Percentiles rank a stretch among this genome's conserved stretches.
Conservation (phyloP, 2,797 vertebrate genomes). For the Trichosurus vulpecula region DNA sequence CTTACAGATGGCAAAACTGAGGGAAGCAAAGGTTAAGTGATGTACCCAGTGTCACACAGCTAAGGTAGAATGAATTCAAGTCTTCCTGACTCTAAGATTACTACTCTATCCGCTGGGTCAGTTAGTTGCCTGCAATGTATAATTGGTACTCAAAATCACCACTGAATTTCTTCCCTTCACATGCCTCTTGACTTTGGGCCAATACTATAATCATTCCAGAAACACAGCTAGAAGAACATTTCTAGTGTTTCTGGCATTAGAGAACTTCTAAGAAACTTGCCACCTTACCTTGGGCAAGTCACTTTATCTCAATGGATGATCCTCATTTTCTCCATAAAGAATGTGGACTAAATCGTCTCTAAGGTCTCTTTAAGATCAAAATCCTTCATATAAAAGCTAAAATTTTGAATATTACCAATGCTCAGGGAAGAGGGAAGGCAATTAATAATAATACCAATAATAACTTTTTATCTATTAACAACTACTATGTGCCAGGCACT, state of each 20-base stretch:
- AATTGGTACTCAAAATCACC: background rate
- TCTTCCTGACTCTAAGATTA: background rate
- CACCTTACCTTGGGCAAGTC: background rate
- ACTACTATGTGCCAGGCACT: background rate
- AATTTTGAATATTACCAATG: background rate
- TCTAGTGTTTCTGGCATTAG: background rate
- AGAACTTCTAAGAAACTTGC: background rate
- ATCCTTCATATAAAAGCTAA: background rate
- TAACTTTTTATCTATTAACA: too few species aligned
- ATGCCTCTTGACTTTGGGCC: background rate
- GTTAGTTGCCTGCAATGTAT: background rate
- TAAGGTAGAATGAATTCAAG: background rate
- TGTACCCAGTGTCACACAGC: background rate
- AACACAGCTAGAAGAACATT: background rate
- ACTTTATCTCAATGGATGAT: background rate
- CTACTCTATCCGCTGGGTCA: background rate
- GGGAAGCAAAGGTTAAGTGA: background rate
- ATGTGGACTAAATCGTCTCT: background rate
- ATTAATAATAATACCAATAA: too few species aligned
- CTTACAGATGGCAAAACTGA: background rate
- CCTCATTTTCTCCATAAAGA: background rate
- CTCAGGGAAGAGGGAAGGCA: background rate
- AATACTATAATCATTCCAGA: slow-evolving; percentile 21
- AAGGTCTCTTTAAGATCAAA: background rate
- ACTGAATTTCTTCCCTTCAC: background rate